A percentile compares a stretch with the other conserved stretches of the same genome.
These are phyloP conservation scores for Vanacampus margaritifer DNA, from an alignment of 2,113 vertebrate species.

Conservation along the genomic window DNA sequence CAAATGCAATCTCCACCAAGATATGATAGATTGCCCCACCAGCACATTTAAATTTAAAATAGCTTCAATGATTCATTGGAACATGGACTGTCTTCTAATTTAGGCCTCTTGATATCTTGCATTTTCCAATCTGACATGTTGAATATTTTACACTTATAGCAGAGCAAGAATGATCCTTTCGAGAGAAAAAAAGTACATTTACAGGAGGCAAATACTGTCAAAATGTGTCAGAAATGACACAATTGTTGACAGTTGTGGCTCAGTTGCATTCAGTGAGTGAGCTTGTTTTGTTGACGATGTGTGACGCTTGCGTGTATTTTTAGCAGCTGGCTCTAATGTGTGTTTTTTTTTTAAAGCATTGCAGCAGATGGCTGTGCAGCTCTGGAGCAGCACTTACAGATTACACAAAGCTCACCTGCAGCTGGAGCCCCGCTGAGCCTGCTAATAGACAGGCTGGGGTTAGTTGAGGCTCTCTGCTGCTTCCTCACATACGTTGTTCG, in stretches of 20 bases:
- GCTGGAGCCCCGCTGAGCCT: slow-evolving; percentile 37
- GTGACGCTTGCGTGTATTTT: slow-evolving; percentile 49
- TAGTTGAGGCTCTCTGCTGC: slow-evolving; percentile 1
- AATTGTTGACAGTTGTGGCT: background rate
- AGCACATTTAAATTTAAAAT: slow-evolving; percentile 50
- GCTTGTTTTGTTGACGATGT: slow-evolving; percentile 25
- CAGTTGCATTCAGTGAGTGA: slow-evolving; percentile 19
- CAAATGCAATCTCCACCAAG: background rate
- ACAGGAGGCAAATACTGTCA: background rate
- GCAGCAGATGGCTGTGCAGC: slow-evolving; percentile 54
- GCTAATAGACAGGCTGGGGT: background rate
- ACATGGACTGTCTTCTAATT: slow-evolving; percentile 58
- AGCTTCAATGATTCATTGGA: slow-evolving; percentile 61
- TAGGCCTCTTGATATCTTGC: slow-evolving; percentile 43
- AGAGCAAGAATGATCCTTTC: background rate
- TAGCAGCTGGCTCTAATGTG: slow-evolving; percentile 35
- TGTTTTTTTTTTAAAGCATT: slow-evolving; percentile 27
- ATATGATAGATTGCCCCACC: background rate
- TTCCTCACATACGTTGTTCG: background rate
- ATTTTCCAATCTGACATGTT: slow-evolving; percentile 61
- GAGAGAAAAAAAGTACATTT: background rate
- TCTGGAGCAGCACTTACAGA: slow-evolving; percentile 38
- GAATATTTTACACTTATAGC: slow-evolving; percentile 62
- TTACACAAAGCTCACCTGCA: slow-evolving; percentile 59
- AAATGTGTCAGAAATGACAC: background rate